These are phyloP conservation scores for Xylota sylvarum DNA, from an alignment of 2,888 invertebrate genomes.

Conservation along the genomic window DNA sequence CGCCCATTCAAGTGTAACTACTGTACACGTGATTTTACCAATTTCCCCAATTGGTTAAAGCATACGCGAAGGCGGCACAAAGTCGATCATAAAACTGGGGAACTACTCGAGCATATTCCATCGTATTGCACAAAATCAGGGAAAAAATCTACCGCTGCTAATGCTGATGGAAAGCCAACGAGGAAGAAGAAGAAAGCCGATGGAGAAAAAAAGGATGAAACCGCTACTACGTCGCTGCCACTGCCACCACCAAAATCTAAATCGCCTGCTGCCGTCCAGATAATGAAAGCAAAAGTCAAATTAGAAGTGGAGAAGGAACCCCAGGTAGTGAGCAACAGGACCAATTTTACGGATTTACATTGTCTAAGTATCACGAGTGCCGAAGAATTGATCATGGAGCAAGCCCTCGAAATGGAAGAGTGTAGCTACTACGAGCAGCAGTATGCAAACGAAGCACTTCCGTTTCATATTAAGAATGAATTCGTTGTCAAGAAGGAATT, in stretches of 20 bases:
- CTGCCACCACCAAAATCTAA: constrained; percentile 25
- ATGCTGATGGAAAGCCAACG: constrained; percentile 60
- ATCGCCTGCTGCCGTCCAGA: constrained; percentile 72
- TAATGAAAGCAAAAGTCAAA: constrained; percentile 79
- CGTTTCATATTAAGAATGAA: constrained; percentile 82
- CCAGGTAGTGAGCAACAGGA: constrained; percentile 6
- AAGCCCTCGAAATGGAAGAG: constrained; percentile 84
- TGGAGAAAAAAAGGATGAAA: constrained; percentile 42
- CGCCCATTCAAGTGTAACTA: constrained; percentile 87
- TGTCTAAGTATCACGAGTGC: constrained; percentile 83
- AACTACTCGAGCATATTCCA: constrained; percentile 84
- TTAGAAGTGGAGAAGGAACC: constrained; percentile 57
- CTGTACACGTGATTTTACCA: constrained; percentile 87
- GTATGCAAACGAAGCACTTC: constrained; percentile 81
- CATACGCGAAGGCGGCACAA: constrained; percentile 87
- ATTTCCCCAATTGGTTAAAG: constrained; percentile 87
- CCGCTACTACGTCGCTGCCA: constrained; percentile 29
- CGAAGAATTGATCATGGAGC: constrained; percentile 84
- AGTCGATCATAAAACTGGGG: constrained; percentile 85
- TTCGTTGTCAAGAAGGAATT: constrained; percentile 81
- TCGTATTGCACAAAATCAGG: constrained; percentile 82
- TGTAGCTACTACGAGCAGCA: constrained; percentile 82
- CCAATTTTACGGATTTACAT: constrained; percentile 81
- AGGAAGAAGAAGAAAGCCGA: constrained; percentile 75
- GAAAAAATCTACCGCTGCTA: constrained; percentile 81